Conservation (phyloP, 2,888 invertebrate genomes). For the Dryococelus australis region DNA sequence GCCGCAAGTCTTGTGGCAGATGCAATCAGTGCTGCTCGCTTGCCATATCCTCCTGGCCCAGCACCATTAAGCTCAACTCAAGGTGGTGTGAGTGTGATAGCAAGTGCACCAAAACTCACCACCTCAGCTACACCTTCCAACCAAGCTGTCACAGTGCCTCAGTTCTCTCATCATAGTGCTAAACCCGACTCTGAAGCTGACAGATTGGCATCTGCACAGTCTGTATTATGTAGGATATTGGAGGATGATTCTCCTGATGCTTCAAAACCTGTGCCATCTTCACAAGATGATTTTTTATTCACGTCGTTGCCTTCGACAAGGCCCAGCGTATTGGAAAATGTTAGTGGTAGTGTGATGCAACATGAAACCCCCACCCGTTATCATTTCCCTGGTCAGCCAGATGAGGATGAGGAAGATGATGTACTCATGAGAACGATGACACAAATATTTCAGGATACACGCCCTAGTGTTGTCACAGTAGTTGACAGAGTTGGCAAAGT, state of each 20-base stretch:
- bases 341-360: neutral
- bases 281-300: neutral
- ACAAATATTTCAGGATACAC: constrained; percentile 38
- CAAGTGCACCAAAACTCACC: constrained; percentile 36
- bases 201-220: neutral
- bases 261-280: neutral
- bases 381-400: constrained; percentile 19
- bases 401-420: constrained; percentile 34
- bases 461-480: constrained; percentile 38
- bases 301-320: constrained; percentile 23
- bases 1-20: constrained; percentile 51
- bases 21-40: constrained; percentile 47
- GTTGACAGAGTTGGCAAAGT: constrained; percentile 32
- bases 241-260: constrained; percentile 24
- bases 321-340: constrained; percentile 36
- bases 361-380: neutral
- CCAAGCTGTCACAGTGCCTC: neutral
- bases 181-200: neutral
- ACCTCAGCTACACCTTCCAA: neutral
- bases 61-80: constrained; percentile 33
- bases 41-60: constrained; percentile 45
- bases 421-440: constrained; percentile 33
- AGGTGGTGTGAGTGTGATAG: constrained; percentile 41
- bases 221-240: constrained; percentile 20
- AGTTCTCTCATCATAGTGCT: neutral